These are phyloP conservation scores for Platichthys flesus DNA, from an alignment of 2,113 vertebrate genomes.

Conservation along the genomic window DNA sequence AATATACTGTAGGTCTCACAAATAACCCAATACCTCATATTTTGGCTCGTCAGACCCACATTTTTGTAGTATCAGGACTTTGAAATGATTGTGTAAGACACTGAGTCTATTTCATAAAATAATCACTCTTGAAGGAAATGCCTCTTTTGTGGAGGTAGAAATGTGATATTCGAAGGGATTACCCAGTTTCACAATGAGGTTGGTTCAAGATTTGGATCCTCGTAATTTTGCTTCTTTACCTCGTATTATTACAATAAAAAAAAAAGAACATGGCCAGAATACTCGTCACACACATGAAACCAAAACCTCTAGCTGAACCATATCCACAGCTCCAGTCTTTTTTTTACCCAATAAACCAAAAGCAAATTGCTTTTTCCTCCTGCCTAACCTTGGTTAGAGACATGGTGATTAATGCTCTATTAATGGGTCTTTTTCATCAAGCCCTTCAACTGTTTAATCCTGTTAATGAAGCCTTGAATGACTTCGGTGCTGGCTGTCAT, in stretches of 20 bases:
- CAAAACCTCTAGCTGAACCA: slow-evolving; percentile 1
- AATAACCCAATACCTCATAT: too few relatives aligned
- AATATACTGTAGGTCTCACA: too few relatives aligned
- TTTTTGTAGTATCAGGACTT: background rate
- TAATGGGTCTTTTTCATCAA: slow-evolving; percentile 51
- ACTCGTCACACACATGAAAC: background rate
- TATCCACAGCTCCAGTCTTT: background rate
- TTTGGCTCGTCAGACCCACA: too few relatives aligned
- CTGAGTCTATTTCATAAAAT: too few relatives aligned
- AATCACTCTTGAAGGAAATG: background rate
- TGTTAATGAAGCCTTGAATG: slow-evolving; percentile 39
- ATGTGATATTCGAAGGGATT: background rate
- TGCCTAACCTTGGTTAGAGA: slow-evolving; percentile 26
- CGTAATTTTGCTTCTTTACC: too few relatives aligned
- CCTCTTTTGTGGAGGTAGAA: background rate
- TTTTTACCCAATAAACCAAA: slow-evolving; percentile 22
- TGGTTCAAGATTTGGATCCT: too few relatives aligned
- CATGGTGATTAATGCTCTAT: slow-evolving; percentile 51
- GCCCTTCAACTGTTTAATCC: slow-evolving; percentile 54
- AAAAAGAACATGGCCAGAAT: too few relatives aligned
- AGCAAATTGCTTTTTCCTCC: slow-evolving; percentile 30
- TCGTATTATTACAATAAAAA: too few relatives aligned
- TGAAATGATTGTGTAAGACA: background rate
- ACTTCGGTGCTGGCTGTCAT: slow-evolving; percentile 42
- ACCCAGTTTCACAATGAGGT: too few relatives aligned